Base-by-base conservation (phyloP, 2,888 invertebrate species). In the Drosophila lutescens region DNA sequence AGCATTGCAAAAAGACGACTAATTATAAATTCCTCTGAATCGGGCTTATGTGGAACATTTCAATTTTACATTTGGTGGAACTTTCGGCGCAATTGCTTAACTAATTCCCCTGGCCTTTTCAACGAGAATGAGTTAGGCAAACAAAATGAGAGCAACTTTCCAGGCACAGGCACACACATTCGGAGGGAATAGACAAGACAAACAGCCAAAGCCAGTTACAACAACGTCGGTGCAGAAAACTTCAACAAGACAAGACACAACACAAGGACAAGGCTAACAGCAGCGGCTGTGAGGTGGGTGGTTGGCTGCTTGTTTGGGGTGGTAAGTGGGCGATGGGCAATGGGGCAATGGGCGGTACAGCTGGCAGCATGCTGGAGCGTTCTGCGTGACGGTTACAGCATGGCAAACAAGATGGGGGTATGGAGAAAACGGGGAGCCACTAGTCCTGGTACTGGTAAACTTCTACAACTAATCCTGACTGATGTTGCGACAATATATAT, bases 401-500 rank as follows among this genome's bases (percentile, higher is more conserved):
- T 76, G 79, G 76, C 83, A 84, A 84, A 80, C 83, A 83, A 80
- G 80, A 80, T 76, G 83, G 76, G 78, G 30, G 30, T 0, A 7
- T 7, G 26, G 26, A 3, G 26, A 0, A 5, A 26, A 1, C 8
- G 30, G 8, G 49, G 44, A 34, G 20, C 47, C 51, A 71, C 77
- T 75, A 78, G 77, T 72, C 72, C 34, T 34, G 34, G 70, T 67
- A 78, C 77, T 77, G 80, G 77, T 66, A 83, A 84, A 84, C 57
- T 83, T 83, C 82, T 79, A 79, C 82, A 83, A 83, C 82, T 83
- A 83, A 83, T 83, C 84, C 82, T 83, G 82, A 83, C 82, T 83
- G 82, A 83, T 83, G 82, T 83, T 83, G 84, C 82, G 82, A 83
- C 82, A 83, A 83, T 84, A 82, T 82, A 79, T 81, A 79, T 81